Evolutionary conservation across 2,888 invertebrate genomes (phyloP), one percentile per base, ranked within the genome.

Genomic region (Nesidiocoris tenuis): DNA sequence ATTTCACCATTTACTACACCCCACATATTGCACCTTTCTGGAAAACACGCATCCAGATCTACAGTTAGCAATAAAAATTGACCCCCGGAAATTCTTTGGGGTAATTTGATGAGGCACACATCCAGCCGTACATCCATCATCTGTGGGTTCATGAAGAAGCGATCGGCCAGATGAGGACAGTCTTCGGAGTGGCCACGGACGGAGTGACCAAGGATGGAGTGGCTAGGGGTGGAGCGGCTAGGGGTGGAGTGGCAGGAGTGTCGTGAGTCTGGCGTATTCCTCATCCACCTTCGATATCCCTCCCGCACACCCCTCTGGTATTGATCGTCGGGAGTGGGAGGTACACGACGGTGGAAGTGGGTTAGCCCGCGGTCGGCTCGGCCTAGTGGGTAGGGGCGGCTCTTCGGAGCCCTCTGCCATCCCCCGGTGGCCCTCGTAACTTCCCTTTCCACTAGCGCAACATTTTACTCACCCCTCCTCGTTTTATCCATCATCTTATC

Each of bases 311-410:
- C 25, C 61, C 61, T 19, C 56, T 22, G 22, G 57, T 71, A 71
- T 71, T 71, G 71, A 71, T 71, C 71, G 71, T 17, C n/a, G 22
- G 54, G 25, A n/a, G n/a, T n/a, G 61, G 61, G 72, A 61, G 21
- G 5, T 7, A 7, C 5, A 39, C 39, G 39, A 39, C 39, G 39
- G 72, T 72, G 63, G 72, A 72, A 72, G 72, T 72, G 72, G 72
- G 72, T 72, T 72, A 72, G 72, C 56, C 72, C 72, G 72, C 72
- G 72, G 72, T 72, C 72, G 72, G 61, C 72, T 39, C 25, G 61
- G 19, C 16, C 39, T 39, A 39, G 39, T 7, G 12, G 39, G 39
- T 12, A 7, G 39, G 39, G n/a, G n/a, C n/a, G n/a, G n/a, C n/a
- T n/a, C n/a, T n/a, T 39, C 3, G 39, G 5, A 39, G 39, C 39